Percentiles rank a stretch among this genome's conserved stretches.
Conservation (phyloP, 2,888 invertebrate genomes). For the Steinernema scapterisci region DNA sequence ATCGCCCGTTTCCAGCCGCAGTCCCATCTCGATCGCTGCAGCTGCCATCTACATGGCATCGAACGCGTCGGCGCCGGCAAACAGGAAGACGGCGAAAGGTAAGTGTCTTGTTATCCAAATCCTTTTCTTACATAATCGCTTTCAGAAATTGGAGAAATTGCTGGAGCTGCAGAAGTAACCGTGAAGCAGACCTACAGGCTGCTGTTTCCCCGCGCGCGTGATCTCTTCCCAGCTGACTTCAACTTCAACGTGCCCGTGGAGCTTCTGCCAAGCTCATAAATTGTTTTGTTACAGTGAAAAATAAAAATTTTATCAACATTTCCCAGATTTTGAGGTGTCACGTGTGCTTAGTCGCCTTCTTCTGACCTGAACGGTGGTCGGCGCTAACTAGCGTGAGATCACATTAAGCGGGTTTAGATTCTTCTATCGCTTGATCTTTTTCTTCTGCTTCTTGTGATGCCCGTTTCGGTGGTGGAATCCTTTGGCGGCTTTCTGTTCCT, state of each 20-base stretch:
- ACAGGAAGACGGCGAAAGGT: constrained; percentile 17
- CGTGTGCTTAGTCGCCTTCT: too few species aligned
- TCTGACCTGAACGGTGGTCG: too few species aligned
- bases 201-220: constrained; percentile 90
- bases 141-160: constrained; percentile 91
- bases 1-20: constrained; percentile 73
- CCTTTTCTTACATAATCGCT: background rate
- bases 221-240: constrained; percentile 93
- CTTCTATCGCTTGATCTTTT: constrained; percentile 4
- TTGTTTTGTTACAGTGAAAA: background rate
- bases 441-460: background rate
- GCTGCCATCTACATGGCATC: constrained; percentile 98
- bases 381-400: too few species aligned
- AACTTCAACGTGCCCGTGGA: constrained; percentile 92
- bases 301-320: too few species aligned
- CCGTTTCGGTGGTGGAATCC: background rate
- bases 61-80: background rate
- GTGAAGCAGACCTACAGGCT: constrained; percentile 95
- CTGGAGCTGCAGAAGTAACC: constrained; percentile 96
- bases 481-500: background rate
- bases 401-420: too few species aligned
- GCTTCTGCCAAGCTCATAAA: constrained; percentile 76
- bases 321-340: too few species aligned
- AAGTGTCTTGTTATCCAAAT: background rate
- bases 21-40: constrained; percentile 97